These are phyloP conservation scores for Cisticola juncidis DNA, from an alignment of 2,113 vertebrate genomes.

Conservation along the genomic window DNA sequence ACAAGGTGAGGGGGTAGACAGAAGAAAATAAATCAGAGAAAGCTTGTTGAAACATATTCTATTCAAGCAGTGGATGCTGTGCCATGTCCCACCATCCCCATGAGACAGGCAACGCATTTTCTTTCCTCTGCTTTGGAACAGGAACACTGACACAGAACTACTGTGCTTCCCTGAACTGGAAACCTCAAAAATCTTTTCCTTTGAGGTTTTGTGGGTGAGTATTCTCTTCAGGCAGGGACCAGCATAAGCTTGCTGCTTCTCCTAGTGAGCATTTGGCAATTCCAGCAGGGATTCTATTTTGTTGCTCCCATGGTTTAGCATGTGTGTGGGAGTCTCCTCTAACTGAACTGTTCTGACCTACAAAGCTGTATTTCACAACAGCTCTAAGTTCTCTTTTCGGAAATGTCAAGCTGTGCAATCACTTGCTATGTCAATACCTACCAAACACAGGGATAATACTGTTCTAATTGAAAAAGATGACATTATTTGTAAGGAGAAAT, in stretches of 20 bases:
- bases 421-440: not conserved
- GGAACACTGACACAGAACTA: not conserved
- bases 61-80: not conserved
- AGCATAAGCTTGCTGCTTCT: not conserved
- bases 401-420: not conserved
- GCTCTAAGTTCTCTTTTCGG: not conserved
- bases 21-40: not conserved
- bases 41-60: not conserved
- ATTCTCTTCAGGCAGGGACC: not conserved
- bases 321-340: not conserved
- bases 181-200: not conserved
- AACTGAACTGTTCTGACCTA: constrained; percentile 7
- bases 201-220: not conserved
- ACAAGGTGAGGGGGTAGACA: not conserved
- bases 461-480: not conserved
- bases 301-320: not conserved
- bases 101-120: accelerated
- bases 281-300: constrained; percentile 35
- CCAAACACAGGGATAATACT: not conserved
- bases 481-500: not conserved
- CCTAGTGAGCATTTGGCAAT: not conserved
- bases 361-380: not conserved
- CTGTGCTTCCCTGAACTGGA: not conserved
- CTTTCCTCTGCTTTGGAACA: not conserved
- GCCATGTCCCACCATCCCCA: not conserved